Evolutionary conservation across 1,140 invertebrate species (phyloP).

Genomic region (Drosophila saltans): DNA sequence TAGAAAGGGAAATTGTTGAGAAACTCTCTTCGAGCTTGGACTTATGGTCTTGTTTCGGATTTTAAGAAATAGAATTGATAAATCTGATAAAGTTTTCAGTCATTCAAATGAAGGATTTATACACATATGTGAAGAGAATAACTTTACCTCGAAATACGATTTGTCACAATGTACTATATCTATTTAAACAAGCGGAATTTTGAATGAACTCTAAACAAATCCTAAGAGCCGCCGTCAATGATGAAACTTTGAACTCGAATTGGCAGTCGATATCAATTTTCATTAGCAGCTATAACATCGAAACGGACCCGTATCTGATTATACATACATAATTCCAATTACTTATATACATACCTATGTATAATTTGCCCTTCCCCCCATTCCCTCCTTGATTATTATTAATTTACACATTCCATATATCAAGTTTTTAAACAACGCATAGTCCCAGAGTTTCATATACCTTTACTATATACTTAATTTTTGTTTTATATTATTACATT

Average conservation of each 20-base stretch:
- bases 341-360: slow-evolving; percentile 2
- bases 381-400: slow-evolving; percentile 7
- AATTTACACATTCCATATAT: slow-evolving; percentile 8
- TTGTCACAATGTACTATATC: no score
- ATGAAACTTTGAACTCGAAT: no score
- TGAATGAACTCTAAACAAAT: background rate
- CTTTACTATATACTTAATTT: slow-evolving; percentile 36
- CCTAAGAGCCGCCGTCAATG: background rate
- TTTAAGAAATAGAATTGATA: background rate
- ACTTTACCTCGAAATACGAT: no score
- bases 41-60: background rate
- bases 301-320: background rate
- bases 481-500: slow-evolving; percentile 21
- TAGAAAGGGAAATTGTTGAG: slow-evolving; percentile 1
- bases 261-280: background rate
- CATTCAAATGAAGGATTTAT: no score
- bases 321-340: background rate
- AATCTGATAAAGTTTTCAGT: no score
- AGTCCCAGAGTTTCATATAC: slow-evolving; percentile 32
- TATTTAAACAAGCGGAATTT: background rate
- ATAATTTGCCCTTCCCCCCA: slow-evolving; percentile 5
- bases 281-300: background rate
- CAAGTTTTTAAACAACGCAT: slow-evolving; percentile 15
- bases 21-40: background rate
- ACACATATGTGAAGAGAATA: no score